Evolutionary conservation across 2,797 vertebrate genomes (phyloP).

Genomic region (Thripadectes ignobilis): DNA sequence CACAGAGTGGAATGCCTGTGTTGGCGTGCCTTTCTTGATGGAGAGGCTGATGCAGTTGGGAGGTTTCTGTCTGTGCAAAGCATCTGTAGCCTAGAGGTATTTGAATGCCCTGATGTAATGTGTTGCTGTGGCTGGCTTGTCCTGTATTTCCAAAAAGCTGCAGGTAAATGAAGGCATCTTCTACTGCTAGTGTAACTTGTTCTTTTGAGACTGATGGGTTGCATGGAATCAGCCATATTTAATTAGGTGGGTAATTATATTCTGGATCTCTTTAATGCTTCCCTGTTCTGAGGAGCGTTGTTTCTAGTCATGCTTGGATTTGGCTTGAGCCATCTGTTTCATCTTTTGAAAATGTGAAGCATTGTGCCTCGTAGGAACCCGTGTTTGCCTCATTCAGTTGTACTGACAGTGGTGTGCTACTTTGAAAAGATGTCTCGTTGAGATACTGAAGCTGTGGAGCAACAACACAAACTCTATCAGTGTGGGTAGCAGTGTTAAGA

Average conservation of each 20-base stretch:
- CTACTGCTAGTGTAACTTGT: neutral
- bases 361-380: neutral
- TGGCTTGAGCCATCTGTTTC: neutral
- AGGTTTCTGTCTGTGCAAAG: neutral
- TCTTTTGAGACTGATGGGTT: neutral
- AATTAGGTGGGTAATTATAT: neutral
- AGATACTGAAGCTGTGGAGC: neutral
- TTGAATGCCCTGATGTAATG: neutral
- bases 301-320: neutral
- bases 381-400: neutral
- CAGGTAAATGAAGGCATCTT: neutral
- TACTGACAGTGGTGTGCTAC: neutral
- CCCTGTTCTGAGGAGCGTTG: neutral
- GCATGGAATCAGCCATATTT: neutral
- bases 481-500: neutral
- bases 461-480: accelerated
- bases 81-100: neutral
- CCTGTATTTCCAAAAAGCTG: neutral
- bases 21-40: neutral
- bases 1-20: neutral
- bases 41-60: neutral
- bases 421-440: neutral
- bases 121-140: neutral
- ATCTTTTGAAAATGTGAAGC: neutral
- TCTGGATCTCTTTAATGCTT: neutral